A percentile compares a stretch with the other conserved stretches of the same genome.
Evolutionary conservation across 2,888 invertebrate species (phyloP).

Genomic region (Cosmia pyralina): DNA sequence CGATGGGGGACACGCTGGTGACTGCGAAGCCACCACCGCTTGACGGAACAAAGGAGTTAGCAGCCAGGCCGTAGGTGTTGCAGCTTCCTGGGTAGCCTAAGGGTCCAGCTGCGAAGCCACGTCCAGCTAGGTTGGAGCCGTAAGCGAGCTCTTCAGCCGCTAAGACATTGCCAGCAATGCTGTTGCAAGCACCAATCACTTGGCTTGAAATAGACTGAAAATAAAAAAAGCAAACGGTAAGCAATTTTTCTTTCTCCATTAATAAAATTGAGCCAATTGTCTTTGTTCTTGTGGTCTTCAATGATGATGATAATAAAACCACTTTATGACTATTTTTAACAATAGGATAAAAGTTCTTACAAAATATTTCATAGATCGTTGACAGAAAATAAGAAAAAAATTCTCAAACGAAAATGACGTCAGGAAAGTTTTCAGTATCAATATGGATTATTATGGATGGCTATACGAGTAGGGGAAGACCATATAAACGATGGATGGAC

Average conservation of each 20-base stretch:
- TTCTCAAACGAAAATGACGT: neutral
- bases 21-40: conserved; percentile 65
- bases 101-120: conserved; percentile 12
- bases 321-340: neutral
- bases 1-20: conserved; percentile 68
- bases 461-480: neutral
- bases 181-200: conserved; percentile 45
- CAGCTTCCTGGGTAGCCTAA: conserved; percentile 13
- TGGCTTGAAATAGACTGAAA: conserved; percentile 53
- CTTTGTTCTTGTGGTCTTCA: neutral
- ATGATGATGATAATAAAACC: neutral
- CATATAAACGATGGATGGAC: neutral
- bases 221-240: neutral
- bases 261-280: neutral
- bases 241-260: neutral
- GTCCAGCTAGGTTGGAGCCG: conserved; percentile 38
- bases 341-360: neutral
- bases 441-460: neutral
- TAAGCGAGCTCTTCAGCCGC: conserved; percentile 55
- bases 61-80: conserved; percentile 22
- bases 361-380: neutral
- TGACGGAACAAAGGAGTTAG: conserved; percentile 43
- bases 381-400: neutral
- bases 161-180: conserved; percentile 16
- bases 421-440: neutral